A percentile compares a stretch with the other conserved stretches of the same genome.
These are phyloP conservation scores for Nothocercus julius DNA, from an alignment of 2,113 vertebrate genomes.

Conservation along the genomic window DNA sequence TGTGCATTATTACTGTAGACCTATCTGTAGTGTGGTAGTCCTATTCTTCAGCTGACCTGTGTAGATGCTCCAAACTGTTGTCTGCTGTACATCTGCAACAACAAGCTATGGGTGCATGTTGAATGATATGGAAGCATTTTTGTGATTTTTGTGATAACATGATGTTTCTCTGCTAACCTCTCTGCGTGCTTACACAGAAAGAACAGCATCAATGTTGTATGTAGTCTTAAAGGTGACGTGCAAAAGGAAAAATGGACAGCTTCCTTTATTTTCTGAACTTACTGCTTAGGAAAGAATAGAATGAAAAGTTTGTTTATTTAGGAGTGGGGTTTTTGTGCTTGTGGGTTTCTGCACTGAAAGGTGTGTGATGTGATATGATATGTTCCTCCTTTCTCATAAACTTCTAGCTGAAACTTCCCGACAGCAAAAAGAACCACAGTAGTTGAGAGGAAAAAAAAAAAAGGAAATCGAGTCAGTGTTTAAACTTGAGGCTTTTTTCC, in stretches of 20 bases:
- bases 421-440: not conserved
- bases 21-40: not conserved
- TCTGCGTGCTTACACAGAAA: not conserved
- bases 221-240: not conserved
- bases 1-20: not conserved
- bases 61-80: not conserved
- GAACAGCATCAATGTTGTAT: not conserved
- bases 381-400: not conserved
- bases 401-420: not conserved
- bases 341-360: not conserved
- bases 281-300: not conserved
- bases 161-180: not conserved
- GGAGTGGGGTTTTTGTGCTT: not conserved
- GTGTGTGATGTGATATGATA: not conserved
- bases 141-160: accelerated
- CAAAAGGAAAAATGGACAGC: not conserved
- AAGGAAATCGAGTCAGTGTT: not conserved
- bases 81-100: not conserved
- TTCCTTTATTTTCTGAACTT: not conserved
- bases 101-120: not conserved
- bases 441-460: not conserved
- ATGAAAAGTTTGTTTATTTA: not conserved
- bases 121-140: not conserved
- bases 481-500: not conserved
- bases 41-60: not conserved